A percentile compares a stretch with the other conserved stretches of the same genome.
Evolutionary conservation across 2,797 vertebrate species (phyloP).

Genomic region (Perodicticus potto): DNA sequence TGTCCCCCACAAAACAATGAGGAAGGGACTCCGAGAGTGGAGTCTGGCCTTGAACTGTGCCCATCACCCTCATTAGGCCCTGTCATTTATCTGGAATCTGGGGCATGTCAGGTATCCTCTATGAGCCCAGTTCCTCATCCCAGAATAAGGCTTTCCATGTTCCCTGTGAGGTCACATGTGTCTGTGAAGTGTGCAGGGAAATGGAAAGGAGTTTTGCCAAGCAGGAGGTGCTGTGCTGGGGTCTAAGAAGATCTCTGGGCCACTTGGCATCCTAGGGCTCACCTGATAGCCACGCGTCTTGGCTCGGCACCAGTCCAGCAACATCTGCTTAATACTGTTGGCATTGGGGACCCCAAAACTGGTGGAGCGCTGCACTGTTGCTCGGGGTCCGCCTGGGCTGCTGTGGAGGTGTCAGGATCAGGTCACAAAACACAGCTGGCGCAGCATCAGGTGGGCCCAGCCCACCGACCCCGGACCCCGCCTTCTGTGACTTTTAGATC

Average conservation of each 20-base stretch:
- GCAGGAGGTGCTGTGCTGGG: not conserved
- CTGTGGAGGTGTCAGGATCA: constrained; percentile 75
- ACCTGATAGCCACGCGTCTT: constrained; percentile 98
- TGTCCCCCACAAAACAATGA: not conserved
- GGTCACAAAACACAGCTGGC: not conserved
- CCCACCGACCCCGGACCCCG: rapidly evolving
- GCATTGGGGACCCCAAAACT: constrained; percentile 97
- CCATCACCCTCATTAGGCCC: not conserved
- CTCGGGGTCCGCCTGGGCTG: constrained; percentile 88
- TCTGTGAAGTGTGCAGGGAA: not conserved
- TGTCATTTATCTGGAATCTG: not conserved
- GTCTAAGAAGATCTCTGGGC: not conserved
- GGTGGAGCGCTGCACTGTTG: constrained; percentile 94
- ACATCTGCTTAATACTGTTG: constrained; percentile 99
- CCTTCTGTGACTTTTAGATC: rapidly evolving
- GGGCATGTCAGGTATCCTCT: not conserved
- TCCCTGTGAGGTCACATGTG: not conserved
- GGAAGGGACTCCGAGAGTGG: not conserved
- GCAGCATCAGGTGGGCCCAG: rapidly evolving
- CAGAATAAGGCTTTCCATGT: not conserved
- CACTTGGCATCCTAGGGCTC: constrained; percentile 64
- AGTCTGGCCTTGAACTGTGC: not conserved
- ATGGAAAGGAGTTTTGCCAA: not conserved
- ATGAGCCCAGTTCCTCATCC: not conserved
- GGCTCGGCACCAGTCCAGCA: constrained; percentile 98